Percentiles rank a stretch among this genome's conserved stretches.
phyloP scores from a whole-genome alignment of 2,797 vertebrate species.

The Hypotaenidia philippensis region DNA sequence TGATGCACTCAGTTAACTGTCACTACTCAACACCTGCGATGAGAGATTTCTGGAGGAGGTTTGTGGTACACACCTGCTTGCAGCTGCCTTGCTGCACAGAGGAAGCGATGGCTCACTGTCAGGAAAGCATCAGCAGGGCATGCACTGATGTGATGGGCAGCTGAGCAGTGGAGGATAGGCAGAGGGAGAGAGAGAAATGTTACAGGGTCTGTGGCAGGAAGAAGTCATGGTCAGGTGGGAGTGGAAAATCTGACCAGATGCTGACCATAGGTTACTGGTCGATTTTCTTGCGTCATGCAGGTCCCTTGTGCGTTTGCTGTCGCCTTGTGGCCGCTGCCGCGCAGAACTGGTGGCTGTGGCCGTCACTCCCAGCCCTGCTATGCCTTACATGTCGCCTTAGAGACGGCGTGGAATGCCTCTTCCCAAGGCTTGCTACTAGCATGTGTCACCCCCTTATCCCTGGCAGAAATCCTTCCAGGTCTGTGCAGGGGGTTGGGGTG shows the following conservation, averaged over 20 bases:
- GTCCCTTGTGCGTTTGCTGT: constrained; percentile 24
- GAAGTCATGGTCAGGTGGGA: not conserved
- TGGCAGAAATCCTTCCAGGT: not conserved
- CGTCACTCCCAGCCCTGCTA: not conserved
- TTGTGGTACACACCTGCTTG: not conserved
- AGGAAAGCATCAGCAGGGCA: not conserved
- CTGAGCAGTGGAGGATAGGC: not conserved
- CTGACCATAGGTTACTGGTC: too few relatives aligned
- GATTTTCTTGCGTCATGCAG: rapidly evolving
- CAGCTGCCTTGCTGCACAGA: not conserved
- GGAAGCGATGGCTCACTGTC: not conserved
- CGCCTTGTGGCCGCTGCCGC: not conserved
- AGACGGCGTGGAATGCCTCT: not conserved
- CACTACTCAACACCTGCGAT: not conserved
- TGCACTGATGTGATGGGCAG: not conserved
- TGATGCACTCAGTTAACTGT: not conserved
- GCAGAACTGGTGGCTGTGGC: not conserved
- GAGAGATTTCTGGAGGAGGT: not conserved
- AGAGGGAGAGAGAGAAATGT: not conserved
- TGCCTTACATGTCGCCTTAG: not conserved
- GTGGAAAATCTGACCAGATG: not conserved
- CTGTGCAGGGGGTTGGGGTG: rapidly evolving
- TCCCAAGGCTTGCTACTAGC: not conserved
- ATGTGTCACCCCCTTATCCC: not conserved
- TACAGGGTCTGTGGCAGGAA: not conserved